Conservation (phyloP, 2,113 vertebrate species). For the Psephotus haematonotus region DNA sequence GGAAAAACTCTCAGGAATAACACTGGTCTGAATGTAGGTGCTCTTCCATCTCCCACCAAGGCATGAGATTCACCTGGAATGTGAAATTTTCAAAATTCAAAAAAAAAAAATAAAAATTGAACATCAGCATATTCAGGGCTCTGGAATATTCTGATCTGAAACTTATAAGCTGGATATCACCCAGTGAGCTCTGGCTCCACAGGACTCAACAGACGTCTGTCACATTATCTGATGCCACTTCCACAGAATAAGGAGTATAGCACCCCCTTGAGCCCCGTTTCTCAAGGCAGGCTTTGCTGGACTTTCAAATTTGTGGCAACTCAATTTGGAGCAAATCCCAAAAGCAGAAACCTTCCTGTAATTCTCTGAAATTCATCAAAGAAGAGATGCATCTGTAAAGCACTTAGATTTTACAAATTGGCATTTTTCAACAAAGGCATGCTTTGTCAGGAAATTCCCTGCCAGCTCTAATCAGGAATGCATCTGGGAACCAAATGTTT, state of each 20-base stretch:
- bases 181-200: neutral
- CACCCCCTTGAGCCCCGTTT: neutral
- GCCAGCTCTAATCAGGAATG: constrained; percentile 4
- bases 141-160: neutral
- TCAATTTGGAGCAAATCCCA: neutral
- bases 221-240: neutral
- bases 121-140: neutral
- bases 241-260: neutral
- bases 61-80: neutral
- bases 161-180: neutral
- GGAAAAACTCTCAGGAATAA: neutral
- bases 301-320: neutral
- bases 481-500: neutral
- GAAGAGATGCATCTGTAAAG: neutral
- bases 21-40: neutral
- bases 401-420: neutral
- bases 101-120: neutral
- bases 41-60: neutral
- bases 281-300: neutral
- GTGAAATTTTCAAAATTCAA: neutral
- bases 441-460: constrained; percentile 25
- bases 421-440: constrained; percentile 1
- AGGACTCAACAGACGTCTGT: neutral
- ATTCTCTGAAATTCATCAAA: neutral
- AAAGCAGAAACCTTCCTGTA: neutral